Percentiles rank a stretch among this genome's conserved stretches.
Conservation (phyloP, 1,140 invertebrate species). For the Zophobas morio region DNA sequence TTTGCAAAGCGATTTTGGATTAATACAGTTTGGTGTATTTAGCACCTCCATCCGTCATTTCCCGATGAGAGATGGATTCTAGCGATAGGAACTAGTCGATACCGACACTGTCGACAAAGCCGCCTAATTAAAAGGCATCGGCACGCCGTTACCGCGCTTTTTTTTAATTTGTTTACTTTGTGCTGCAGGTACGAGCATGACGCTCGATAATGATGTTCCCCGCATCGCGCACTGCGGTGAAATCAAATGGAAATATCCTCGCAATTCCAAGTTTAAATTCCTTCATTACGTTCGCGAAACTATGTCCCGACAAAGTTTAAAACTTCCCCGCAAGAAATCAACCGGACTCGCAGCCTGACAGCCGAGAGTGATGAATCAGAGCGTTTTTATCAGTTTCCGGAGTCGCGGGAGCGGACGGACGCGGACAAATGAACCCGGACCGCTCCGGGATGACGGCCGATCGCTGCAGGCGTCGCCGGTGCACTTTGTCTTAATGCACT, state of each 20-base stretch:
- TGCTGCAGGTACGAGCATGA: no score
- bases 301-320: conserved; percentile 41
- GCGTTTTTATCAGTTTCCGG: conserved; percentile 50
- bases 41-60: conserved; percentile 4
- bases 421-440: conserved; percentile 16
- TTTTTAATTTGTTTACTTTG: no score
- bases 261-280: conserved; percentile 45
- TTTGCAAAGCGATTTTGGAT: conserved; percentile 8
- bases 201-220: no score
- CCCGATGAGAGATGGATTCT: no score
- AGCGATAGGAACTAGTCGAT: no score
- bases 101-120: no score
- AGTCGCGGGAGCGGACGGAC: neutral
- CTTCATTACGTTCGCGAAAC: conserved; percentile 39
- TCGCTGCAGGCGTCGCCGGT: neutral
- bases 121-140: no score
- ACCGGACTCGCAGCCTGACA: conserved; percentile 44
- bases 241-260: conserved; percentile 21
- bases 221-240: neutral
- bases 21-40: conserved; percentile 29
- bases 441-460: neutral
- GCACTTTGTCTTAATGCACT: conserved; percentile 40
- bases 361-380: conserved; percentile 51
- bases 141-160: no score
- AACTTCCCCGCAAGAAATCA: conserved; percentile 48